A percentile compares a stretch with the other conserved stretches of the same genome.
Conservation (phyloP, 2,888 invertebrate species). For the Loripinus fragilis region DNA sequence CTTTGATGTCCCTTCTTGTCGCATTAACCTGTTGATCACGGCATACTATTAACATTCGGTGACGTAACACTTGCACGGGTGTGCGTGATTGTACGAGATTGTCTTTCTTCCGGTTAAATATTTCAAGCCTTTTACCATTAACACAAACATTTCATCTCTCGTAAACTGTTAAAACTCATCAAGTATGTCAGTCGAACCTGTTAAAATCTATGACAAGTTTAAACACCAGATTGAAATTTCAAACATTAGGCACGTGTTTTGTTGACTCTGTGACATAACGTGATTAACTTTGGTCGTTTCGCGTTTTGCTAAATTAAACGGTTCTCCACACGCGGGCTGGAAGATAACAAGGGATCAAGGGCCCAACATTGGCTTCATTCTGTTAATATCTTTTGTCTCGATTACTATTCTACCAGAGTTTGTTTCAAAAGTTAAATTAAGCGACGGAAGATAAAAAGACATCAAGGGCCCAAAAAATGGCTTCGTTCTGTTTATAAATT, state of each 20-base stretch:
- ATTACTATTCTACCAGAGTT: too few relatives aligned
- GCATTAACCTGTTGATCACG: neutral
- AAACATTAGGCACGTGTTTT: neutral
- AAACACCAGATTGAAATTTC: neutral
- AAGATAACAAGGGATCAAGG: neutral
- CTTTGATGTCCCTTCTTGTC: neutral
- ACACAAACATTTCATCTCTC: slow-evolving; percentile 16
- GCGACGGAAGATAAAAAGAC: too few relatives aligned
- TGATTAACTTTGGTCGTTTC: neutral
- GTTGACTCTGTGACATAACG: neutral
- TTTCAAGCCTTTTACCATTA: slow-evolving; percentile 15
- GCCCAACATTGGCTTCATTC: neutral
- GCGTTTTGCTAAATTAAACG: neutral
- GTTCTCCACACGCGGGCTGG: neutral
- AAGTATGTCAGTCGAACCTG: neutral
- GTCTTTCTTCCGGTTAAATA: slow-evolving; percentile 16
- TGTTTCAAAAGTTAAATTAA: too few relatives aligned
- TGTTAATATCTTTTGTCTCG: too few relatives aligned
- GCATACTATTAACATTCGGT: neutral
- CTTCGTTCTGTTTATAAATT: too few relatives aligned
- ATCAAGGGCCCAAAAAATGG: too few relatives aligned
- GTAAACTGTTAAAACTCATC: slow-evolving; percentile 20
- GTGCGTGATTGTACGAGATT: neutral
- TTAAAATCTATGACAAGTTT: neutral
- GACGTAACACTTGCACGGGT: neutral